Evolutionary conservation across 2,113 vertebrate genomes (phyloP).

Genomic region (Dermatemys mawii): DNA sequence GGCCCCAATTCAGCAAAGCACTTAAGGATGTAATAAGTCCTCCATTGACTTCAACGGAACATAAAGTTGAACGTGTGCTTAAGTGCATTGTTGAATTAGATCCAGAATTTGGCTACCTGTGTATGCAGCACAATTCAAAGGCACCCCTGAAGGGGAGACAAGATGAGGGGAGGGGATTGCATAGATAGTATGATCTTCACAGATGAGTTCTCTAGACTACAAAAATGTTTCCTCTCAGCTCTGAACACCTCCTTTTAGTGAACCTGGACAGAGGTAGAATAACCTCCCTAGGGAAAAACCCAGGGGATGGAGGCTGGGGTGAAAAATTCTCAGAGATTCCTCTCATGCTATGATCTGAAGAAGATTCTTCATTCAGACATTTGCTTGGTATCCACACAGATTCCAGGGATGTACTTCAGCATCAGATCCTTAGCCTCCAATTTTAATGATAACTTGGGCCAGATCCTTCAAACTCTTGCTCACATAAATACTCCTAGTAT

Average conservation of each 20-base stretch:
- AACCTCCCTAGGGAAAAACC: neutral
- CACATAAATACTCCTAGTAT: neutral
- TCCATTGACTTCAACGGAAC: neutral
- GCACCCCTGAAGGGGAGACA: neutral
- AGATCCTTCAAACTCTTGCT: neutral
- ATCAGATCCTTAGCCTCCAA: neutral
- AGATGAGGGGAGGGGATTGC: neutral
- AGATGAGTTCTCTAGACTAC: neutral
- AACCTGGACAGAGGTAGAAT: neutral
- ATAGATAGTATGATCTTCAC: fast-evolving
- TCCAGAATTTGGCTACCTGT: constrained; percentile 6
- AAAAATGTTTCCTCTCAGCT: neutral
- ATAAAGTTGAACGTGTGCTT: neutral
- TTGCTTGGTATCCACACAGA: constrained; percentile 5
- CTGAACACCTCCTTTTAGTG: neutral
- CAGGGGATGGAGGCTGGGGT: neutral
- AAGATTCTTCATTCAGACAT: constrained; percentile 24
- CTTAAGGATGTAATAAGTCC: constrained; percentile 14
- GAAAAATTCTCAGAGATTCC: neutral
- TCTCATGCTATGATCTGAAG: constrained; percentile 6
- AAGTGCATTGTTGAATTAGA: neutral
- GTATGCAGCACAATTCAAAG: neutral
- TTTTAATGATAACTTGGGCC: neutral
- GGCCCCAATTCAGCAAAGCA: constrained; percentile 11
- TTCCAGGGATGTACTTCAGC: neutral